Base-by-base conservation (phyloP, 2,888 invertebrate genomes). In the Carterocephalus palaemon region DNA sequence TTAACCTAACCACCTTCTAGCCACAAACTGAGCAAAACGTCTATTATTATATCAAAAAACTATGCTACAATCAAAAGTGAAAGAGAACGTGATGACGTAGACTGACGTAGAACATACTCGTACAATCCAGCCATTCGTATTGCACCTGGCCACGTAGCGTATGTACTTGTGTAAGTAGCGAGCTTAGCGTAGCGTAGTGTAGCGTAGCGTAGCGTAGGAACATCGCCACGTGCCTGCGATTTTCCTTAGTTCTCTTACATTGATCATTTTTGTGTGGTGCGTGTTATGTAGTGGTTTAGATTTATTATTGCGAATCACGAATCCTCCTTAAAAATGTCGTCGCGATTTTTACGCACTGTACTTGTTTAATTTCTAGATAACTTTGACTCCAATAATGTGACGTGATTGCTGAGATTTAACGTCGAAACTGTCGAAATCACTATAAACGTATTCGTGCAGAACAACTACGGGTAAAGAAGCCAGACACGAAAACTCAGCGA, bases 291-390 rank as follows among this genome's bases (percentile, higher is more conserved):
- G 8, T 8, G 33, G 4, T 13, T 24, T 29, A 23, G 51, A 56
- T 54, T 51, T 56, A 56, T 48, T 48, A 32, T 42, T 20, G 19
- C 36, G 22, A 46, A 52, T 48, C 54, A 55, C 53, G 54, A 51
- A 51, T 46, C 50, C 53, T 56, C 62, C 52, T 54, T 52, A 50
- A 56, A 64, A 53, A 60, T 60, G 53, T 50, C 52, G 47, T 40
- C 47, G 46, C 51, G 54, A 58, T 52, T 58, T 59, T 48, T 46
- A 46, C 15, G 23, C 45, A 16, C 16, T 26, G 39, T n/a, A 36
- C 31, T 45, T 37, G 26, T 46, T 24, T 10, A 36, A 42, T 51
- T 43, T 40, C 46, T 13, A 31, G 40, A 40, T 29, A 29, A 32
- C 46, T 32, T 31, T 37, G 10, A 34, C 15, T 20, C 22, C 22